These are phyloP conservation scores for Rhabditoides inermis DNA, from an alignment of 2,888 invertebrate species.

Conservation along the genomic window DNA sequence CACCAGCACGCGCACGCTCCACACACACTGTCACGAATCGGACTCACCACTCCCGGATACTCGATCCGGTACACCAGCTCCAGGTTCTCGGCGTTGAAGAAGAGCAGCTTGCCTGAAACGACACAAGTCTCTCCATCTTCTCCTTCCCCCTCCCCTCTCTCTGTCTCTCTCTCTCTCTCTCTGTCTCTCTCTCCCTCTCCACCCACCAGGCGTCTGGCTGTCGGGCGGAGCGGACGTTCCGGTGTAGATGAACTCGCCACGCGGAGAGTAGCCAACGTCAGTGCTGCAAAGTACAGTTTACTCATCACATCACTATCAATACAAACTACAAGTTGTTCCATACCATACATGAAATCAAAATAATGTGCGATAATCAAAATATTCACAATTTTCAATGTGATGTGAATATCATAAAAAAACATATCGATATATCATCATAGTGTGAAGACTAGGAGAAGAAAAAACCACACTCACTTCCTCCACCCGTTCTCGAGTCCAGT, in stretches of 20 bases:
- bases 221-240: slow-evolving; percentile 69
- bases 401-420: too few species aligned
- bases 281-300: slow-evolving; percentile 54
- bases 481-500: slow-evolving; percentile 72
- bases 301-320: too few species aligned
- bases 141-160: background rate
- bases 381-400: too few species aligned
- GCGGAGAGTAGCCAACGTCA: slow-evolving; percentile 74
- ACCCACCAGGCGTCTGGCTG: too few species aligned
- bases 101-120: slow-evolving; percentile 65
- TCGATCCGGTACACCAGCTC: slow-evolving; percentile 68
- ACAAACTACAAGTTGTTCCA: too few species aligned
- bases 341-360: too few species aligned
- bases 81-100: slow-evolving; percentile 72
- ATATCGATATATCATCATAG: too few species aligned
- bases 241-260: slow-evolving; percentile 78
- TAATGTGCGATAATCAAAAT: too few species aligned
- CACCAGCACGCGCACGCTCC: background rate
- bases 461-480: slow-evolving; percentile 54
- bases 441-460: too few species aligned
- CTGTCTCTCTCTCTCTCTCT: too few species aligned
- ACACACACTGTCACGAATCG: background rate
- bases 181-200: too few species aligned
- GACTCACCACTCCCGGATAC: slow-evolving; percentile 64
- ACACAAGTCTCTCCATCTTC: too few species aligned